Base-by-base conservation (phyloP, 2,888 invertebrate species). In the Apotomis betuletana region DNA sequence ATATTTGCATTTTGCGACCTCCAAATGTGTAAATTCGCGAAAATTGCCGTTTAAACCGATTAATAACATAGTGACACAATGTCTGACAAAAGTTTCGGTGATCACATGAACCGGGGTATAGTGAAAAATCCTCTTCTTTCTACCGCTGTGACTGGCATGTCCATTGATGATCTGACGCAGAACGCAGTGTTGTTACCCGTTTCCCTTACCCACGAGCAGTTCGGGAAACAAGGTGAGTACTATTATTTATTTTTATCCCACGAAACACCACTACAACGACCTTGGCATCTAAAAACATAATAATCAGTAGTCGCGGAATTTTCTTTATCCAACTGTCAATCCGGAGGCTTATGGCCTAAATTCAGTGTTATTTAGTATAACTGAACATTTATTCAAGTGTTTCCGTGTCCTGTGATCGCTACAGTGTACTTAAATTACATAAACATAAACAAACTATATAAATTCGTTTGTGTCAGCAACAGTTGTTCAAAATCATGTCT, bases 131-230 rank as follows among this genome's bases (percentile, higher is more conserved):
- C 96, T 46, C 92, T 97, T 79, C 92, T 97, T 75, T 96, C 95
- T 79, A 95, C 95, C 69, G 96, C 96, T 74, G 96, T 96, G 75
- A 95, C 95, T 77, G 96, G 96, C 68, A 94, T 95, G 77, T 95
- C 96, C 12, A 94, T 95, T 69, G 96, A 96, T 79, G 96, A 96
- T 88, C 95, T 96, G 90, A 94, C 95, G 77, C 95, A 96, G 84
- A 95, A 95, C 88, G 95, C 96, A 72, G 90, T 96, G 74, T 89
- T 96, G 81, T 91, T 96, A 83, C 96, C 96, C 80, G 96, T 95
- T 78, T 84, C 88, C 74, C 87, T 86, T 74, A 85, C 82, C 82
- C 89, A 89, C 85, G 90, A 84, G 79, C 80, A 86, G 84, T 85
- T 85, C 83, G 81, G 85, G 81, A 83, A 85, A 83, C 87, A 86